Evolutionary conservation across 2,113 vertebrate genomes (phyloP), one percentile per base, ranked within the genome.

Genomic region (Thermophis baileyi): DNA sequence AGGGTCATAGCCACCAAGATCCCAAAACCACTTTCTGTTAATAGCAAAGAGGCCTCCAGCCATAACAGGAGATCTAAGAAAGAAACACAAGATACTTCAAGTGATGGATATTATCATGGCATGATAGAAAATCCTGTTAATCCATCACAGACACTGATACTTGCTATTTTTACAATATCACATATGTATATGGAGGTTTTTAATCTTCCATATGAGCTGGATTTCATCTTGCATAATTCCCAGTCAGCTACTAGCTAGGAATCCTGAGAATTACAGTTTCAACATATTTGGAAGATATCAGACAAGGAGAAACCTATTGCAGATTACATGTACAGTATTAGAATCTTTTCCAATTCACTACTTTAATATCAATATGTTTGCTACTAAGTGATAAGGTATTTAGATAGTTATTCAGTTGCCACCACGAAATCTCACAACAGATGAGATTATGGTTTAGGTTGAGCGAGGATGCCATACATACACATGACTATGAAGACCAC

Each of bases 1-100:
- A 93, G 98, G 98, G 89, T 98, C 98, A 44, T 98, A 98, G 92
- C 98, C 98, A 94, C 98, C 98, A 91, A 98, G 94, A 88, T 98
- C 98, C 98, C 98, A 99, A 96, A 99, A 99, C 98, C 98, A 98
- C 30, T 97, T 98, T 27, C 98, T 97, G 94, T 98, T 97, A 88
- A 99, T 98, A 0, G 98, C 98, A 95, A 99, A 99, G 1, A 99
- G 97, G 92, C 98, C 98, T 92, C 98, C 98, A 85, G 98, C 98
- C 98, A 99, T 99, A 51, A 99, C 98, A 87, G 98, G 98, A 93
- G 98, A 99, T 97, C 98, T 99, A 97, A 87, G 92, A 92, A 95
- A 96, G 30, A 87, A 95, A 95, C 24, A 94, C 94, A 95, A 93
- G 14, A 93, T 88, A 87, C 30, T 89, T 87, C 95, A 89, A 93